Evolutionary conservation across 2,797 vertebrate genomes (phyloP), one percentile per base, ranked within the genome.

Genomic region (Rhinella marina): DNA sequence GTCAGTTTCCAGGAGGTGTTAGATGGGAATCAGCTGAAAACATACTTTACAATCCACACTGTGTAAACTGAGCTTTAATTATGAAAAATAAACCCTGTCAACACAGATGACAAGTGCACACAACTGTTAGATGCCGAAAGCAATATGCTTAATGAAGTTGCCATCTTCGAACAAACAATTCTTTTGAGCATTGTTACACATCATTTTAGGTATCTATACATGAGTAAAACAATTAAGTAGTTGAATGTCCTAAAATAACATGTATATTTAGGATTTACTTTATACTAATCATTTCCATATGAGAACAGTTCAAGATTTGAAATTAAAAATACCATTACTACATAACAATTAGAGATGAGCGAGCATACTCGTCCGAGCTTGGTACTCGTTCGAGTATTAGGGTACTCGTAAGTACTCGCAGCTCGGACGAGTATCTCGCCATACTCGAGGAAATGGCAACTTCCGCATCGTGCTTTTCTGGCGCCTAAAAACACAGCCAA

Each of bases 1-100:
- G 32, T 73, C 78, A 86, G 21, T 70, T 72, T 86, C 54, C 52
- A 73, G 54, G 25, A 81, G 73, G 50, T 87, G 82, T 66, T 88
- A 59, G 32, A 88, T 88, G 66, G 78, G 41, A 80, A 10, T 48
- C 54, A 88, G 80, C 82, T 73, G 66, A 56, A 88, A 81, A 85
- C 82, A 88, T 81, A 41, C 17, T 81, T 81, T 84, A 80, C 66
- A 81, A 62, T 85, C 64, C 66, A 62, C 76, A 62, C 14, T 64
- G 56, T 68, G 16, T 73, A 86, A 88, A 77, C 10, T 17, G 12
- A n/a, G 29, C 0, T 84, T 77, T 82, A 91, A 92, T 90, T 88
- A 88, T 0, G n/a, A 83, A 88, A 91, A 91, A 78, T 64, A 81
- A 89, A 86, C 56, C 41, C 61, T 64, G 88, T 82, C 87, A 85